These are phyloP conservation scores for Drosophila pseudotakahashii DNA, from an alignment of 2,888 invertebrate species.

Conservation along the genomic window DNA sequence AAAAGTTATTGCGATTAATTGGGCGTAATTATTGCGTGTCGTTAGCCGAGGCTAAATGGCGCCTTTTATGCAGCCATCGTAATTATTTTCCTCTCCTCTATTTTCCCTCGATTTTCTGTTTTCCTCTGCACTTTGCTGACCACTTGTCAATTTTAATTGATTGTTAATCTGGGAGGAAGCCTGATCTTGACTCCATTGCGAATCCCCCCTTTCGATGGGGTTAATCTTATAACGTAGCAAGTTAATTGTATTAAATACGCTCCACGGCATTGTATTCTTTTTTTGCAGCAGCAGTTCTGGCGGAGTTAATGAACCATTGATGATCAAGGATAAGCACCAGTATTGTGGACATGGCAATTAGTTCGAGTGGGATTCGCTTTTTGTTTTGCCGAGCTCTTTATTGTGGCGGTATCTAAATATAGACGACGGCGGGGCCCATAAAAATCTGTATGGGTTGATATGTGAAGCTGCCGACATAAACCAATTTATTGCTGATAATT, in stretches of 20 bases:
- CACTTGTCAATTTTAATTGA: slow-evolving; percentile 82
- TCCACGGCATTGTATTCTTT: slow-evolving; percentile 58
- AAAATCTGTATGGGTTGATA: slow-evolving; percentile 40
- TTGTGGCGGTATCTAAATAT: slow-evolving; percentile 74
- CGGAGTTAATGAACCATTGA: slow-evolving; percentile 81
- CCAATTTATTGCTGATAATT: slow-evolving; percentile 40
- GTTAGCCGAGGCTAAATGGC: slow-evolving; percentile 65
- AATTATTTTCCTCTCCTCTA: slow-evolving; percentile 71
- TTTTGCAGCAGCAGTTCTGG: slow-evolving; percentile 46
- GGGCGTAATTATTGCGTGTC: slow-evolving; percentile 81
- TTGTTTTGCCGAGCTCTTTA: slow-evolving; percentile 39
- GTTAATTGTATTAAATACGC: slow-evolving; percentile 80
- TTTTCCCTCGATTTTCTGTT: slow-evolving; percentile 17
- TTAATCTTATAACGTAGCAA: slow-evolving; percentile 77
- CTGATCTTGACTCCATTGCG: slow-evolving; percentile 54
- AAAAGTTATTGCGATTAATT: slow-evolving; percentile 82
- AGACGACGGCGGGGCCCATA: slow-evolving; percentile 51
- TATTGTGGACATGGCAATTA: slow-evolving; percentile 70
- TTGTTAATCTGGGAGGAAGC: slow-evolving; percentile 79
- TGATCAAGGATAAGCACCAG: slow-evolving; percentile 76
- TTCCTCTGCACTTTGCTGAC: slow-evolving; percentile 44
- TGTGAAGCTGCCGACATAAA: slow-evolving; percentile 31
- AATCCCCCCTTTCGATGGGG: slow-evolving; percentile 42
- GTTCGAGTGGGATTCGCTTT: slow-evolving; percentile 52
- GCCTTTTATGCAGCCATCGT: slow-evolving; percentile 74